A percentile compares a stretch with the other conserved stretches of the same genome.
phyloP scores from a whole-genome alignment of 2,797 vertebrate genomes.

The Prionace glauca region DNA sequence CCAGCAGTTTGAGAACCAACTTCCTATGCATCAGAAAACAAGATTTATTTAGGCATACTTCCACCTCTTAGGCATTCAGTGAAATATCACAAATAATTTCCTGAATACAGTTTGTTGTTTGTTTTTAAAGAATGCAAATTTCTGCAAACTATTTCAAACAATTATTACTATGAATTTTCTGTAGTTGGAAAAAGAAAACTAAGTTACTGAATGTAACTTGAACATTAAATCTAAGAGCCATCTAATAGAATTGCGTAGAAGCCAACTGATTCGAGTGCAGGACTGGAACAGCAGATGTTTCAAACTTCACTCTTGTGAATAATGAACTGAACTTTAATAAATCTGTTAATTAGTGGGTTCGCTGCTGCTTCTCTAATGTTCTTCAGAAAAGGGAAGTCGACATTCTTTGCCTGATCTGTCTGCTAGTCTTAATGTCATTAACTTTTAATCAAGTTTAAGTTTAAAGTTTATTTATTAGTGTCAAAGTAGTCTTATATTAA shows the following conservation, averaged over 20 bases:
- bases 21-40: neutral
- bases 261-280: neutral
- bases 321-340: neutral
- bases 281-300: neutral
- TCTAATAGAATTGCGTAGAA: neutral
- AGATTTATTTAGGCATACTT: neutral
- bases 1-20: neutral
- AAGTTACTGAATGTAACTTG: neutral
- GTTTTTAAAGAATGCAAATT: neutral
- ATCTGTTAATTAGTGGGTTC: neutral
- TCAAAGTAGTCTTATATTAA: no score
- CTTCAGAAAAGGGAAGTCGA: neutral
- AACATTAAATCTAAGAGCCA: neutral
- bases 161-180: neutral
- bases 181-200: neutral
- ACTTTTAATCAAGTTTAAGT: neutral
- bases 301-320: neutral
- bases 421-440: neutral
- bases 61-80: neutral
- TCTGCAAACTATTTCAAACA: neutral
- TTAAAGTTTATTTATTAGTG: no score
- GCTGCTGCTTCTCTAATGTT: neutral
- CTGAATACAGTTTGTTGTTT: neutral
- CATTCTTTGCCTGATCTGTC: neutral
- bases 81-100: conserved; percentile 13